Conservation (phyloP, 2,797 vertebrate genomes). For the Acrocephalus scirpaceus region DNA sequence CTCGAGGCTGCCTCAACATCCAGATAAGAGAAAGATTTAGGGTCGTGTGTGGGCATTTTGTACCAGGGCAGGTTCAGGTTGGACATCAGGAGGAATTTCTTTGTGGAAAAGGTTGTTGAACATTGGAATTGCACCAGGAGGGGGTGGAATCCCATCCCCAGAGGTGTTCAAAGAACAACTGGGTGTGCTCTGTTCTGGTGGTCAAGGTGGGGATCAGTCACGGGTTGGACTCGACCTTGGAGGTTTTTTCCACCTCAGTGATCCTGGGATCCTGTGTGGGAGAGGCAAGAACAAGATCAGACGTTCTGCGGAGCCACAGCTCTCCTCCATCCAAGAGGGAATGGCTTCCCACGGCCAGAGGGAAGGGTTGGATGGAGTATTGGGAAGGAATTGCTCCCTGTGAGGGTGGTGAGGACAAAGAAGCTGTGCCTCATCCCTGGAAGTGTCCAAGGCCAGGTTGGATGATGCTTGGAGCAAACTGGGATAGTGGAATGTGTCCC, state of each 20-base stretch:
- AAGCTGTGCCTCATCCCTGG: not conserved
- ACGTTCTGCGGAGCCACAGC: not conserved
- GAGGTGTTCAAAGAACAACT: not conserved
- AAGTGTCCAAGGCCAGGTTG: rapidly evolving
- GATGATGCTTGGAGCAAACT: not conserved
- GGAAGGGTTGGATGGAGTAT: too few species aligned
- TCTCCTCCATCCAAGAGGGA: not conserved
- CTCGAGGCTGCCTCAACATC: not conserved
- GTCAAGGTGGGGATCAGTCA: not conserved
- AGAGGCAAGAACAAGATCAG: not conserved
- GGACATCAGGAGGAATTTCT: not conserved
- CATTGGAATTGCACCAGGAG: not conserved
- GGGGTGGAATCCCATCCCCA: too few species aligned
- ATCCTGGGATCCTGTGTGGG: not conserved
- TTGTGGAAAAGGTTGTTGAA: not conserved
- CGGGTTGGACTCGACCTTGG: rapidly evolving
- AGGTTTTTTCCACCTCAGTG: not conserved
- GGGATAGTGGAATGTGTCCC: rapidly evolving
- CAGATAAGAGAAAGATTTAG: not conserved
- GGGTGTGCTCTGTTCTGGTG: not conserved
- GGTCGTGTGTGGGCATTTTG: not conserved
- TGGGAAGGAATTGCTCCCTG: not conserved
- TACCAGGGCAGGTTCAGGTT: not conserved
- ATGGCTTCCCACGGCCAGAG: not conserved
- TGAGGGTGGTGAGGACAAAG: not conserved